Evolutionary conservation across 2,797 vertebrate species (phyloP).

Genomic region (Ptychadena robeensis): DNA sequence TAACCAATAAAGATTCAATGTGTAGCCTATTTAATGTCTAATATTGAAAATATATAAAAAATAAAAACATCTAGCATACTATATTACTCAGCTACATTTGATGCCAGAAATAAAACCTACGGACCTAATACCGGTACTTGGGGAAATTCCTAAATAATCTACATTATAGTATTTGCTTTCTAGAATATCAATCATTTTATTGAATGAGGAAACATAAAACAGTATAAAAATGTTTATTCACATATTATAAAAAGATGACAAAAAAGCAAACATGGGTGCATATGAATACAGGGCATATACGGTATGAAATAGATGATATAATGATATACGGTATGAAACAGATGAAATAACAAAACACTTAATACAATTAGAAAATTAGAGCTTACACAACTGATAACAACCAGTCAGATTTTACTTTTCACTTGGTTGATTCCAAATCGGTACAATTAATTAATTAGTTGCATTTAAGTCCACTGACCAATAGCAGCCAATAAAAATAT

Average conservation of each 20-base stretch:
- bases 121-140: not conserved
- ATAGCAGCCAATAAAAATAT: too few relatives aligned
- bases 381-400: too few relatives aligned
- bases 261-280: not conserved
- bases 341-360: not conserved
- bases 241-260: not conserved
- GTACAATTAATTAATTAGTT: too few relatives aligned
- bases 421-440: too few relatives aligned
- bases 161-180: not conserved
- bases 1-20: too few relatives aligned
- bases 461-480: too few relatives aligned
- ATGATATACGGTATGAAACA: not conserved
- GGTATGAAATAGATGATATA: not conserved
- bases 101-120: not conserved
- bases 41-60: too few relatives aligned
- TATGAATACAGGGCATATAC: not conserved
- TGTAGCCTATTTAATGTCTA: too few relatives aligned
- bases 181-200: not conserved
- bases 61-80: too few relatives aligned
- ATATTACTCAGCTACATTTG: not conserved
- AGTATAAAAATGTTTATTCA: not conserved
- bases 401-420: too few relatives aligned
- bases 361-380: too few relatives aligned
- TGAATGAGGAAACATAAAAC: not conserved
- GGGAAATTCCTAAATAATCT: not conserved